Percentiles rank a stretch among this genome's conserved stretches.
Evolutionary conservation across 2,888 invertebrate genomes (phyloP).

Genomic region (Omphaloscelis lunosa): DNA sequence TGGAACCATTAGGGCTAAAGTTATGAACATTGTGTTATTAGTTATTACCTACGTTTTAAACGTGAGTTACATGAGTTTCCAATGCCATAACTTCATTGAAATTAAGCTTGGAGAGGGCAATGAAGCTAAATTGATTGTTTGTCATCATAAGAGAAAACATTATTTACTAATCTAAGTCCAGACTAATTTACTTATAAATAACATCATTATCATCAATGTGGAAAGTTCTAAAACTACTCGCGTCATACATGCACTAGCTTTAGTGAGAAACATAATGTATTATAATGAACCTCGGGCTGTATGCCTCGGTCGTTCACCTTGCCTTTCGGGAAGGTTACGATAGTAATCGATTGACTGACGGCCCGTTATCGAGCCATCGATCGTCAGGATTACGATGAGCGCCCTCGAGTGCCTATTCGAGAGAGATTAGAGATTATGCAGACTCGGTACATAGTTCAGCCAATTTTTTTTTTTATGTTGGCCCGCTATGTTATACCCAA

Average conservation of each 20-base stretch:
- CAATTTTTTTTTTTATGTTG: neutral
- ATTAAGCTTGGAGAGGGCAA: neutral
- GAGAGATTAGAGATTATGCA: slow-evolving; percentile 58
- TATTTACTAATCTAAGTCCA: neutral
- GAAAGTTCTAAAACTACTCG: slow-evolving; percentile 31
- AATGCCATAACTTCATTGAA: neutral
- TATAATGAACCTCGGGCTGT: neutral
- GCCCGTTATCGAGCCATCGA: slow-evolving; percentile 67
- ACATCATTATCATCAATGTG: slow-evolving; percentile 5
- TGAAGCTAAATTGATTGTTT: slow-evolving; percentile 4
- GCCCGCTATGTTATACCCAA: neutral
- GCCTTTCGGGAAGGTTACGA: slow-evolving; percentile 70
- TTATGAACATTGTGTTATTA: neutral
- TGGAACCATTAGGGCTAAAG: neutral
- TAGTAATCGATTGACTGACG: slow-evolving; percentile 69
- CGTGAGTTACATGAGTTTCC: neutral
- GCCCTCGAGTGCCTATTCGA: slow-evolving; percentile 67
- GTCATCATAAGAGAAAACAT: neutral
- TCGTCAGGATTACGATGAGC: slow-evolving; percentile 68
- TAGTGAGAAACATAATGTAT: neutral
- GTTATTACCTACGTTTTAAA: neutral
- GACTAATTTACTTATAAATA: slow-evolving; percentile 3
- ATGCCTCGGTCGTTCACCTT: slow-evolving; percentile 72
- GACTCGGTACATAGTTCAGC: neutral
- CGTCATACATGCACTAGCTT: neutral